Evolutionary conservation across 1,140 invertebrate genomes (phyloP).

Genomic region (Acromyrmex echinatior): DNA sequence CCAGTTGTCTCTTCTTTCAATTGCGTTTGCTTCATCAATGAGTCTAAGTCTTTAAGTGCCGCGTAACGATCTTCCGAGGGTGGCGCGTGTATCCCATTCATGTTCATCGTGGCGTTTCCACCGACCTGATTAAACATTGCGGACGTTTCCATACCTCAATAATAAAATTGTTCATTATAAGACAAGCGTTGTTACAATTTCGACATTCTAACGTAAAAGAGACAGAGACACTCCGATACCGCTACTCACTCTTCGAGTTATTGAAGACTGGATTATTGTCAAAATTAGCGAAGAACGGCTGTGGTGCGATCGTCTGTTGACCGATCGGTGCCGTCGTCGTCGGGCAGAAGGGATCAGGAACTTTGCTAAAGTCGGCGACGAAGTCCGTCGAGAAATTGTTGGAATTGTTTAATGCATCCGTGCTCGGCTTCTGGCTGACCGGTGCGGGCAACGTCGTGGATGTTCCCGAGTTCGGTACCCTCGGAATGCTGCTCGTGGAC

Average conservation of each 20-base stretch:
- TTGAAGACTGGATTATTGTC: slow-evolving; percentile 91
- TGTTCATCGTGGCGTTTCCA: slow-evolving; percentile 71
- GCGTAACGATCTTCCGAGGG: slow-evolving; percentile 93
- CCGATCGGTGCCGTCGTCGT: slow-evolving; percentile 70
- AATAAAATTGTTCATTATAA: slow-evolving; percentile 51
- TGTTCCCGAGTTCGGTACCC: slow-evolving; percentile 78
- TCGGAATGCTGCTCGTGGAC: slow-evolving; percentile 73
- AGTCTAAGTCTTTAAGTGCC: slow-evolving; percentile 93
- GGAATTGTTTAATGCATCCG: slow-evolving; percentile 74
- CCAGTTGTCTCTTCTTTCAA: slow-evolving; percentile 82
- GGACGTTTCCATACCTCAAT: slow-evolving; percentile 78
- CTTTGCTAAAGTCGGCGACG: slow-evolving; percentile 89
- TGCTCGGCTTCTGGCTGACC: slow-evolving; percentile 62
- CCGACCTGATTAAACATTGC: slow-evolving; percentile 78
- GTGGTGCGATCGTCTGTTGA: slow-evolving; percentile 80
- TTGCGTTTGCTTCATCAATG: slow-evolving; percentile 88
- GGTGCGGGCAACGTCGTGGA: slow-evolving; percentile 72
- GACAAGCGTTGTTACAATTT: neutral
- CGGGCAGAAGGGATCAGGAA: slow-evolving; percentile 83
- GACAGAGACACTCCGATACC: neutral
- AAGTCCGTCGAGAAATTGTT: slow-evolving; percentile 87
- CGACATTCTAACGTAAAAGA: neutral
- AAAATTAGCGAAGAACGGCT: slow-evolving; percentile 90
- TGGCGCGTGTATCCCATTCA: slow-evolving; percentile 82
- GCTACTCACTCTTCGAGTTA: slow-evolving; percentile 86